These are phyloP conservation scores for Lepus americanus DNA, from an alignment of 2,113 vertebrate species.

Conservation along the genomic window DNA sequence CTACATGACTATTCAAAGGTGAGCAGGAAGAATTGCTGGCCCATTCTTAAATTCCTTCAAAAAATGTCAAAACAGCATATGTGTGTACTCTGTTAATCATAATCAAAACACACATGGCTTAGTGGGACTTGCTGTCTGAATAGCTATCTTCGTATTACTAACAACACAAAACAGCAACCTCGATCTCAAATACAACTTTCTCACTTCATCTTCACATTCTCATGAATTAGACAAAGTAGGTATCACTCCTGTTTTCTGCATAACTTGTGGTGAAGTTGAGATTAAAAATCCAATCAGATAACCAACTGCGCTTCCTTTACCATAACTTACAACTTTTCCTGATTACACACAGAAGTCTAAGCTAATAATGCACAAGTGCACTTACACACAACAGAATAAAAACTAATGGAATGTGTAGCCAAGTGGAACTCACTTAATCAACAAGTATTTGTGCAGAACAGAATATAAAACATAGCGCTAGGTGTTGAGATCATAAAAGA, in stretches of 20 bases:
- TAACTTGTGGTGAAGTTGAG: neutral
- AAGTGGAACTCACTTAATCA: constrained; percentile 54
- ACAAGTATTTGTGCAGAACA: constrained; percentile 27
- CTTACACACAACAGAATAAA: constrained; percentile 29
- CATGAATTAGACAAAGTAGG: constrained; percentile 46
- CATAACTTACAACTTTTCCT: neutral
- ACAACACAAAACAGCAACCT: constrained; percentile 37
- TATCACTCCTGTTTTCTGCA: neutral
- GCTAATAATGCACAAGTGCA: constrained; percentile 31
- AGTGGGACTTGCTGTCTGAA: neutral
- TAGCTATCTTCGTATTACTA: constrained; percentile 3
- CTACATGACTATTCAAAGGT: neutral
- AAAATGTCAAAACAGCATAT: constrained; percentile 38
- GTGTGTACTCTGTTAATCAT: neutral
- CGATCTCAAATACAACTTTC: constrained; percentile 50
- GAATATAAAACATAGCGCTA: constrained; percentile 39
- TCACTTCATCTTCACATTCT: constrained; percentile 51
- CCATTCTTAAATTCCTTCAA: constrained; percentile 16
- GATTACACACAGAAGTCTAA: neutral
- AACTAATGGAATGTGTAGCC: constrained; percentile 36
- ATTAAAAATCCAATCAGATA: neutral
- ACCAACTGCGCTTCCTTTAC: neutral
- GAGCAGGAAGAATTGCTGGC: neutral
- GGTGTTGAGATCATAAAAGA: constrained; percentile 27
- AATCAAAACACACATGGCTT: constrained; percentile 50